Evolutionary conservation across 2,797 vertebrate genomes (phyloP).

Genomic region (Enteromius mattozi): DNA sequence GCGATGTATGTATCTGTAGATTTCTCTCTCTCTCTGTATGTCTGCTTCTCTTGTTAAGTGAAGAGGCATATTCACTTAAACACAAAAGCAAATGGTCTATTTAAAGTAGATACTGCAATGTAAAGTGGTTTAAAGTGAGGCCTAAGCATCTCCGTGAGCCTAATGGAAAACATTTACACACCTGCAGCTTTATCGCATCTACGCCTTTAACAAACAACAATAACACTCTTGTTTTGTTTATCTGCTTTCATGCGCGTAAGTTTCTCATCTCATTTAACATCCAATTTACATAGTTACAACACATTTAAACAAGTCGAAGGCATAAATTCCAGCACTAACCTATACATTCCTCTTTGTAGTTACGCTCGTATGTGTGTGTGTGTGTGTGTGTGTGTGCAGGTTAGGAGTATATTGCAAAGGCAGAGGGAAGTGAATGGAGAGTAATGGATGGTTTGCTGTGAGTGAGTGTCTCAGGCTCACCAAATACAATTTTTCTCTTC

Average conservation of each 20-base stretch:
- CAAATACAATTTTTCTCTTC: slow-evolving; percentile 62
- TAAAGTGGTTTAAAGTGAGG: slow-evolving; percentile 4
- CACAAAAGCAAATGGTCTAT: background rate
- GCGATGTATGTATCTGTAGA: background rate
- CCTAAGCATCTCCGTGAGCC: slow-evolving; percentile 1
- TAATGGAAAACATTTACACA: slow-evolving; percentile 25
- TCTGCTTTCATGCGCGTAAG: background rate
- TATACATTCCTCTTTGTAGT: slow-evolving; percentile 20
- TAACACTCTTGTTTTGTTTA: background rate
- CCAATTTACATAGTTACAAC: slow-evolving; percentile 24
- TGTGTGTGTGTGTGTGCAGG: slow-evolving; percentile 10
- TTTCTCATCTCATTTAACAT: slow-evolving; percentile 29
- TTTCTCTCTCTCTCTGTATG: background rate
- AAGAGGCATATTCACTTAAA: background rate
- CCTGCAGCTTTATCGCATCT: background rate
- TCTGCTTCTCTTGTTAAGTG: background rate
- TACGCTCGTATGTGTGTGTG: background rate
- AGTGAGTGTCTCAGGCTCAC: slow-evolving; percentile 75
- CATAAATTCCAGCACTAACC: background rate
- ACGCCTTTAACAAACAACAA: slow-evolving; percentile 9
- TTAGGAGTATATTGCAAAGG: slow-evolving; percentile 61
- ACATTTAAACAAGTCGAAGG: slow-evolving; percentile 20
- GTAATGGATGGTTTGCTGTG: slow-evolving; percentile 86
- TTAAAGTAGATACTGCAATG: background rate
- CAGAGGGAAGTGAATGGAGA: slow-evolving; percentile 62